These are phyloP conservation scores for Isoperla grammatica DNA, from an alignment of 2,888 invertebrate species.

Conservation along the genomic window DNA sequence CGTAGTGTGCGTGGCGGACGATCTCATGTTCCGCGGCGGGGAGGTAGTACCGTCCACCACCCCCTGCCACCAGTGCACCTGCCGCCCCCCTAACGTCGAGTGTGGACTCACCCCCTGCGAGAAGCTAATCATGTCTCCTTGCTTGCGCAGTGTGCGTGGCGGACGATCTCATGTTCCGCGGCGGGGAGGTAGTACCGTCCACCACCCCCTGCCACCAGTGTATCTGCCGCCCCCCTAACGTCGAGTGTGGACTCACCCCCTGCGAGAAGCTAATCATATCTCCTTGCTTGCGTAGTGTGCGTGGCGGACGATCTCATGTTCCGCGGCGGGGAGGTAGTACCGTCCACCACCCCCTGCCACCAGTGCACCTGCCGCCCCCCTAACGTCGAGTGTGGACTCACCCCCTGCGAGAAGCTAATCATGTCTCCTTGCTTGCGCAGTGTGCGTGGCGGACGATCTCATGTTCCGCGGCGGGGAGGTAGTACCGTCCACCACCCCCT, in stretches of 20 bases:
- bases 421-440: no score
- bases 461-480: constrained; percentile 58
- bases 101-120: constrained; percentile 60
- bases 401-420: constrained; percentile 63
- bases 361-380: constrained; percentile 59
- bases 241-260: constrained; percentile 53
- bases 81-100: constrained; percentile 54
- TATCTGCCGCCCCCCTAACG: constrained; percentile 55
- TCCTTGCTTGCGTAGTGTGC: no score
- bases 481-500: constrained; percentile 55
- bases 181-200: constrained; percentile 55
- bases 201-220: constrained; percentile 62
- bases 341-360: constrained; percentile 57
- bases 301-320: constrained; percentile 60
- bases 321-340: constrained; percentile 56
- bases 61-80: constrained; percentile 61
- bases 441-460: constrained; percentile 58
- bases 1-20: constrained; percentile 58
- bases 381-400: constrained; percentile 53
- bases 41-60: constrained; percentile 55
- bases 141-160: constrained; percentile 56
- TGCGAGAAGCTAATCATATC: no score
- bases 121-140: no score
- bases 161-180: constrained; percentile 58
- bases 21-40: constrained; percentile 57